Conservation (phyloP, 1,140 invertebrate species). For the Phymorhynchus buccinoides region DNA sequence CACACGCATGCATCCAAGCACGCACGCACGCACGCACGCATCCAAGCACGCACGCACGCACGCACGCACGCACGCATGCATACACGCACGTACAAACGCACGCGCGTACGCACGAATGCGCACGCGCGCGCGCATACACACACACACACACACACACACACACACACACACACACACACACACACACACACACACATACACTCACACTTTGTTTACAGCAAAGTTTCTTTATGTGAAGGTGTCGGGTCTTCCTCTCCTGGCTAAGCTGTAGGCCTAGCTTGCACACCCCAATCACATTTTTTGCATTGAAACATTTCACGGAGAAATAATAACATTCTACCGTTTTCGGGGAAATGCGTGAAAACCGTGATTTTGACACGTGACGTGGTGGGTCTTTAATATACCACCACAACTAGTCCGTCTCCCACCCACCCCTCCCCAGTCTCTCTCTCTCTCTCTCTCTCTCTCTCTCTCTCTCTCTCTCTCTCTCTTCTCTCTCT, state of each 20-base stretch:
- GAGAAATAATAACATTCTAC: too few relatives aligned
- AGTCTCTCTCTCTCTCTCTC: background rate
- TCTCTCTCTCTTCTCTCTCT: background rate
- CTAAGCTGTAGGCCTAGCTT: too few relatives aligned
- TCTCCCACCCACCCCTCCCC: too few relatives aligned
- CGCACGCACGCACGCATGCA: background rate
- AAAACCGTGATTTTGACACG: too few relatives aligned
- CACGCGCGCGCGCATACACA: background rate
- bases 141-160: background rate
- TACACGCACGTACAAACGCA: background rate
- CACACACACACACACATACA: background rate
- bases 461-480: background rate
- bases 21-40: background rate
- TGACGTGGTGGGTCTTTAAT: too few relatives aligned
- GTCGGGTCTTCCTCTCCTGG: too few relatives aligned
- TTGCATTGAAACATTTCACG: too few relatives aligned
- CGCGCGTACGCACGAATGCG: background rate
- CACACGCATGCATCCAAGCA: background rate
- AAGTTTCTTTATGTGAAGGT: too few relatives aligned
- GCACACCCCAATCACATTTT: too few relatives aligned
- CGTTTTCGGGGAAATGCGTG: too few relatives aligned
- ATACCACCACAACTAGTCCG: too few relatives aligned
- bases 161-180: background rate
- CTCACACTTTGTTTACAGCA: too few relatives aligned
- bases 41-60: background rate